These are phyloP conservation scores for Microcebus griseorufus DNA, from an alignment of 2,113 vertebrate species.

Conservation along the genomic window DNA sequence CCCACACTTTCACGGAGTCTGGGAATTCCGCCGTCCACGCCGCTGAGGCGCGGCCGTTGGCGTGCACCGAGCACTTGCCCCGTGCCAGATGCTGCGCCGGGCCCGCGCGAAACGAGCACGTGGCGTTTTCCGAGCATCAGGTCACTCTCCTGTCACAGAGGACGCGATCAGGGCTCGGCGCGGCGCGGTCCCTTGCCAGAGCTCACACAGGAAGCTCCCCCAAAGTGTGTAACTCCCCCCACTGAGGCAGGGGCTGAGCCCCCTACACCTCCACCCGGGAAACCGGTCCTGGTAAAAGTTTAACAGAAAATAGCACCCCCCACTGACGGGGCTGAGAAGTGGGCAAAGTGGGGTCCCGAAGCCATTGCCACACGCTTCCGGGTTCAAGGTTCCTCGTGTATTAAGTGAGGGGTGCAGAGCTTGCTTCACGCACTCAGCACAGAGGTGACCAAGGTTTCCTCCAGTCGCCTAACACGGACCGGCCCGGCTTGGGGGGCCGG, in stretches of 20 bases:
- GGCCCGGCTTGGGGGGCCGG: background rate
- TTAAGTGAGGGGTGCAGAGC: background rate
- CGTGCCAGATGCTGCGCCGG: fast-evolving
- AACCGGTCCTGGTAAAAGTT: background rate
- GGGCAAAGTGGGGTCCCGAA: background rate
- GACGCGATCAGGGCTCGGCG: too few species aligned
- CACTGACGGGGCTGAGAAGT: background rate
- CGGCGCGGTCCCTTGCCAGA: background rate
- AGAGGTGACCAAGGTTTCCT: background rate
- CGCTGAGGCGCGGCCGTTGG: background rate
- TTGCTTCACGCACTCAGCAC: fast-evolving
- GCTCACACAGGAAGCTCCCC: fast-evolving
- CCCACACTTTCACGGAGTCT: fast-evolving
- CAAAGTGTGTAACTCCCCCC: background rate
- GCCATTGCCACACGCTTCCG: background rate
- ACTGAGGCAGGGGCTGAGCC: too few species aligned
- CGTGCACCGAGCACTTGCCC: background rate
- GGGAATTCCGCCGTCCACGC: fast-evolving
- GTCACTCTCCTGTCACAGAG: background rate
- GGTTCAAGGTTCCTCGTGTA: background rate
- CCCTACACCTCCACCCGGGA: background rate
- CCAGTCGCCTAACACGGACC: background rate
- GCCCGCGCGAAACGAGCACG: background rate
- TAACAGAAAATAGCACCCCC: background rate
- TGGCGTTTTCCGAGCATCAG: background rate